Percentiles rank a stretch among this genome's conserved stretches.
Evolutionary conservation across 2,888 invertebrate genomes (phyloP).

Genomic region (Stenotaenia linearis): DNA sequence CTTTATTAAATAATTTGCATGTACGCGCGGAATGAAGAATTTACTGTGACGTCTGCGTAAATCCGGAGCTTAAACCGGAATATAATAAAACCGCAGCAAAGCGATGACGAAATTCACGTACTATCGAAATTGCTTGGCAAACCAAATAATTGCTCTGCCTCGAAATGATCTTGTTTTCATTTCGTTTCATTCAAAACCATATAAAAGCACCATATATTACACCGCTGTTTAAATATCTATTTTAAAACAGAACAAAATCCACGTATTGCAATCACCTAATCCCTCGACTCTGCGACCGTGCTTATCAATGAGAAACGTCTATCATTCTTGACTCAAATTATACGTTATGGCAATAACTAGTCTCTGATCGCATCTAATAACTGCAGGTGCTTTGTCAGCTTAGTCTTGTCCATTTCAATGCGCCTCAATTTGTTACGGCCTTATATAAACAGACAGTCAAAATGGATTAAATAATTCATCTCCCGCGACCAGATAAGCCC

Average conservation of each 20-base stretch:
- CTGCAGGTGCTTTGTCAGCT: conserved; percentile 26
- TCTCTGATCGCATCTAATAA: conserved; percentile 12
- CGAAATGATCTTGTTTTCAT: conserved; percentile 15
- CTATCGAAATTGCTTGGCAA: neutral
- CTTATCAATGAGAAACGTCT: conserved; percentile 20
- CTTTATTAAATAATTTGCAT: too few species aligned
- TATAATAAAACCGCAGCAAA: neutral
- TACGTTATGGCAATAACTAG: conserved; percentile 20
- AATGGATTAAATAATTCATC: conserved; percentile 22
- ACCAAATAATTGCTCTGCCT: neutral
- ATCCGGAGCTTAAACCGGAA: neutral
- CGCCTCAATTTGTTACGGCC: conserved; percentile 7
- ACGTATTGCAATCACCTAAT: neutral
- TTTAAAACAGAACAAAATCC: neutral
- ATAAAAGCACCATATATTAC: neutral
- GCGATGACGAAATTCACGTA: neutral
- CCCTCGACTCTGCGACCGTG: neutral
- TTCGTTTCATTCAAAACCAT: conserved; percentile 15
- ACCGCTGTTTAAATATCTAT: neutral
- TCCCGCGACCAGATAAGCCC: neutral
- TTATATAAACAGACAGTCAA: conserved; percentile 10
- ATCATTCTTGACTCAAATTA: conserved; percentile 18
- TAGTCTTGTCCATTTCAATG: conserved; percentile 26
- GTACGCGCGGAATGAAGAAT: neutral
- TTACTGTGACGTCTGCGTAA: neutral